A percentile compares a stretch with the other conserved stretches of the same genome.
Evolutionary conservation across 2,888 invertebrate species (phyloP).

Genomic region (Achlya flavicornis): DNA sequence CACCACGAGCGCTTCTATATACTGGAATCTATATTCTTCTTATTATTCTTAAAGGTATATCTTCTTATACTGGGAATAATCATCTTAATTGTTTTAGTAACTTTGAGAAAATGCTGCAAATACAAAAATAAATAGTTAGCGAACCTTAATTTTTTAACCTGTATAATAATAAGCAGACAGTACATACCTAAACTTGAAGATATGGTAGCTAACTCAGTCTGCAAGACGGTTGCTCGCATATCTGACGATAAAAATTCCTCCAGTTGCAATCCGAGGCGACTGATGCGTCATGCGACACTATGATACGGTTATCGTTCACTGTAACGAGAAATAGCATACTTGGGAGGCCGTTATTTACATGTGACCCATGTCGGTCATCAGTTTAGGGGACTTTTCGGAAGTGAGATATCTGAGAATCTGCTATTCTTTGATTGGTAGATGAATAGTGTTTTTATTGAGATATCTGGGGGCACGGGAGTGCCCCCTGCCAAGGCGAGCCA

Average conservation of each 20-base stretch:
- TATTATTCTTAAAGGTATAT: too few species aligned
- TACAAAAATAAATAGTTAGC: too few species aligned
- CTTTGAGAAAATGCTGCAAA: too few species aligned
- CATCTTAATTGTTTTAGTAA: too few species aligned
- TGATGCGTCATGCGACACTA: constrained; percentile 42
- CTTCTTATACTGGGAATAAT: too few species aligned
- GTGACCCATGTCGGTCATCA: constrained; percentile 35
- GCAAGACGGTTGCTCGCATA: constrained; percentile 17
- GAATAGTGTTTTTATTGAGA: neutral
- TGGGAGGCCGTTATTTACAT: constrained; percentile 35
- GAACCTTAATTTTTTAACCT: neutral
- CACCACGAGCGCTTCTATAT: too few species aligned
- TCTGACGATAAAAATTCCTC: constrained; percentile 56
- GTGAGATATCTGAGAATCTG: constrained; percentile 8
- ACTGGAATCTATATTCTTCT: too few species aligned
- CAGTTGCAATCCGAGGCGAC: constrained; percentile 46
- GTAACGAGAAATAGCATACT: constrained; percentile 46
- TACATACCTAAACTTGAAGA: neutral
- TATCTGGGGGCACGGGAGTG: too few species aligned
- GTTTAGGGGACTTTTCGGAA: constrained; percentile 35
- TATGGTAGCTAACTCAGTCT: neutral
- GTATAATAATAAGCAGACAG: neutral
- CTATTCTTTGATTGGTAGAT: neutral
- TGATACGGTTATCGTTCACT: constrained; percentile 41
- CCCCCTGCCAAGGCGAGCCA: too few species aligned